Evolutionary conservation across 2,888 invertebrate genomes (phyloP).

Genomic region (Dryomyza anilis): DNA sequence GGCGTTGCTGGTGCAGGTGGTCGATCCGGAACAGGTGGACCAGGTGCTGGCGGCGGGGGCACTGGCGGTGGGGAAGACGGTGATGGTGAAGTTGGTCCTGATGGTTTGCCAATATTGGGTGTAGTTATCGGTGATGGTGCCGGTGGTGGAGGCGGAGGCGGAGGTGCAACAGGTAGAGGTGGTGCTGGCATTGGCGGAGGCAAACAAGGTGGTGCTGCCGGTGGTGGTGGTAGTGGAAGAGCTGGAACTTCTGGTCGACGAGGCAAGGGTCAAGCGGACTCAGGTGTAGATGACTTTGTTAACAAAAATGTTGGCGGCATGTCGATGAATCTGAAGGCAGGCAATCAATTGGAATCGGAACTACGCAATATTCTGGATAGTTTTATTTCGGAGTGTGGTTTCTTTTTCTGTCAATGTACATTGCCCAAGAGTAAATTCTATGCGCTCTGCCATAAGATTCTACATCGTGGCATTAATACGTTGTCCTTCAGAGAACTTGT

Average conservation of each 20-base stretch:
- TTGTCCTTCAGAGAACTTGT: slow-evolving; percentile 49
- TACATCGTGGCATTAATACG: slow-evolving; percentile 49
- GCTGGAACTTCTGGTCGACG: neutral
- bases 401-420: slow-evolving; percentile 49
- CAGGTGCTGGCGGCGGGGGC: neutral
- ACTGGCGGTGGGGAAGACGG: neutral
- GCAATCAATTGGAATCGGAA: slow-evolving; percentile 47
- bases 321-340: slow-evolving; percentile 43
- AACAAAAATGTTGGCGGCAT: slow-evolving; percentile 41
- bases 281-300: too few relatives aligned
- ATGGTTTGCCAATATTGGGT: neutral
- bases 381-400: slow-evolving; percentile 50
- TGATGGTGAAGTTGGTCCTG: neutral
- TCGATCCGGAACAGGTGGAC: neutral
- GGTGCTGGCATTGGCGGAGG: slow-evolving; percentile 10
- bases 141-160: neutral
- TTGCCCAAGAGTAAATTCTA: slow-evolving; percentile 50
- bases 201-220: slow-evolving; percentile 2
- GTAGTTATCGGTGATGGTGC: neutral
- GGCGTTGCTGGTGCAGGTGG: slow-evolving; percentile 3
- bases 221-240: neutral
- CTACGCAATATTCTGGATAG: slow-evolving; percentile 48
- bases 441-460: slow-evolving; percentile 50
- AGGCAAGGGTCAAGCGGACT: neutral
- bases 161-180: slow-evolving; percentile 1